Evolutionary conservation across 2,797 vertebrate species (phyloP).

Genomic region (Mallotus villosus): DNA sequence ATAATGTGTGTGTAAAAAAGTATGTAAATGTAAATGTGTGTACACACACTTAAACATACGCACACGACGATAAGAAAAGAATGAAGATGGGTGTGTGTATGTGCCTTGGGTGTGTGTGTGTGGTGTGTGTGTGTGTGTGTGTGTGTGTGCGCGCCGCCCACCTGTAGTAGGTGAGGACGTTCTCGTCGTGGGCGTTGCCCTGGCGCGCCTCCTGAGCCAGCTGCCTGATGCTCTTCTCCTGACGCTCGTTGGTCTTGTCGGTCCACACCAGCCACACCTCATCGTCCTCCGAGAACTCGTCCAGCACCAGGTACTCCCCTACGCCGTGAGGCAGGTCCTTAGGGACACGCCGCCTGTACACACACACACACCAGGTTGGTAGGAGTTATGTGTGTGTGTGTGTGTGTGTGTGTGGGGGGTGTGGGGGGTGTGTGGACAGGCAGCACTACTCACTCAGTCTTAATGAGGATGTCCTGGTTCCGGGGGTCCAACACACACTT

Average conservation of each 20-base stretch:
- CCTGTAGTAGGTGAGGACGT: conserved; percentile 95
- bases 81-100: neutral
- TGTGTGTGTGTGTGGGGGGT: neutral
- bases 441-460: conserved; percentile 85
- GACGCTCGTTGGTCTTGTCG: conserved; percentile 85
- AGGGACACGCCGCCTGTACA: conserved; percentile 81
- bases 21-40: no score
- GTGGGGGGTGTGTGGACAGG: neutral
- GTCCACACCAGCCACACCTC: conserved; percentile 97
- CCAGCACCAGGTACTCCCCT: conserved; percentile 82
- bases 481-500: conserved; percentile 95
- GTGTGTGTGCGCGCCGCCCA: conserved; percentile 43
- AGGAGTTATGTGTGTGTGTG: neutral
- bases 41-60: neutral
- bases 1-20: no score
- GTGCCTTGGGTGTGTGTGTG: conserved; percentile 6
- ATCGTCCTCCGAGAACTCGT: conserved; percentile 90
- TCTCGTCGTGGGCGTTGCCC: conserved; percentile 92
- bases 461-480: conserved; percentile 97
- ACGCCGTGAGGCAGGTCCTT: conserved; percentile 80
- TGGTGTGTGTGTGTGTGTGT: conserved; percentile 1
- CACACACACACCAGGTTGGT: neutral
- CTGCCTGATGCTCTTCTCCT: conserved; percentile 91
- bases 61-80: neutral
- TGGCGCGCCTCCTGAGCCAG: conserved; percentile 91